These are phyloP conservation scores for Archips crataeganus DNA, from an alignment of 2,888 invertebrate genomes.

Conservation along the genomic window DNA sequence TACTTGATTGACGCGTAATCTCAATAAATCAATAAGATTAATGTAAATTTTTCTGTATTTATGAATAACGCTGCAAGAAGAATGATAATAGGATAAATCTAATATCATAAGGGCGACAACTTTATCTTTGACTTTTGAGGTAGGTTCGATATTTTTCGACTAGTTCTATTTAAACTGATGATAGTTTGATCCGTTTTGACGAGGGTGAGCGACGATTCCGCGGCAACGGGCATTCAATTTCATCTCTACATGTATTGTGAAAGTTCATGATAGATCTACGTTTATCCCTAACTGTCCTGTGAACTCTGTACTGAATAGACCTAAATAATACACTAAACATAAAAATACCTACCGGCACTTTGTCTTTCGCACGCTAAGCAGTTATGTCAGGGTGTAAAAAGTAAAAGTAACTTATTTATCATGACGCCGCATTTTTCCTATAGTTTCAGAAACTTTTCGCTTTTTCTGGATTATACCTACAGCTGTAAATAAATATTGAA, in stretches of 20 bases:
- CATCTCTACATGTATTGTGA: constrained; percentile 15
- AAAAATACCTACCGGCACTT: background rate
- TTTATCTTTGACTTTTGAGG: constrained; percentile 25
- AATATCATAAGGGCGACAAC: constrained; percentile 7
- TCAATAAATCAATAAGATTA: background rate
- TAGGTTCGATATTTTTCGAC: constrained; percentile 18
- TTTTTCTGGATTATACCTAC: no score
- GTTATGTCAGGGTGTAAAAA: background rate
- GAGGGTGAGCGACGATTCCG: constrained; percentile 31
- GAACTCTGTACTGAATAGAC: background rate
- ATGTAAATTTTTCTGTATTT: background rate
- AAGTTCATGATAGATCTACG: constrained; percentile 34
- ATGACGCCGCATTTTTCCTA: background rate
- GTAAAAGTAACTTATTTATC: background rate
- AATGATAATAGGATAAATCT: background rate
- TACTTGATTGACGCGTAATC: background rate
- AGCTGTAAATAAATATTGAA: no score
- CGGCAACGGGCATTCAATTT: constrained; percentile 27
- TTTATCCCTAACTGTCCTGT: constrained; percentile 2
- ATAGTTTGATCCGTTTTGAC: constrained; percentile 42
- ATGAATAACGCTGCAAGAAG: background rate
- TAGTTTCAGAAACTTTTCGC: background rate
- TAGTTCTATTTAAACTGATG: constrained; percentile 31
- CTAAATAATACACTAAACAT: background rate
- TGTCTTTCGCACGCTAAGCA: background rate